Evolutionary conservation across 2,888 invertebrate species (phyloP).

Genomic region (Unio pictorum): DNA sequence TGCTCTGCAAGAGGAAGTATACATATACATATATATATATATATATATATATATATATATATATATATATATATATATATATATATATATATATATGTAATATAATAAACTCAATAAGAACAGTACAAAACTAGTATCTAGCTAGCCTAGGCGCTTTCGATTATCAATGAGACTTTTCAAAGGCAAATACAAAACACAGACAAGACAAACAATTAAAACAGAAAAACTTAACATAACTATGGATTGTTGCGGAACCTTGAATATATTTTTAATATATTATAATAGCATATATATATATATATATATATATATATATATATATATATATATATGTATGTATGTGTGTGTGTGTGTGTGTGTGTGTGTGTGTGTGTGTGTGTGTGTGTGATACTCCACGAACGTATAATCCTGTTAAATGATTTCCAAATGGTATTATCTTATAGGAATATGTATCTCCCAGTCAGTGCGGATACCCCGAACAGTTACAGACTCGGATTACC

Average conservation of each 20-base stretch:
- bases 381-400: not conserved
- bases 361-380: not conserved
- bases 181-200: too few species aligned
- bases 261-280: not conserved
- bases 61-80: constrained; percentile 6
- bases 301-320: too few species aligned
- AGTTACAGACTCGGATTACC: constrained; percentile 76
- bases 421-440: constrained; percentile 17
- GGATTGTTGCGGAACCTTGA: too few species aligned
- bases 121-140: too few species aligned
- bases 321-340: too few species aligned
- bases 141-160: too few species aligned
- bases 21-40: constrained; percentile 24
- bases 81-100: not conserved
- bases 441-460: constrained; percentile 77
- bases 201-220: too few species aligned
- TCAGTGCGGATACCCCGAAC: constrained; percentile 77
- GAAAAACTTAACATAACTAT: too few species aligned
- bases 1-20: not conserved
- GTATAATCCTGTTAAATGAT: not conserved
- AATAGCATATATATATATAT: not conserved
- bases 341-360: too few species aligned
- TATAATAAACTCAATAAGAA: not conserved
- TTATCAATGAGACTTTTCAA: too few species aligned
- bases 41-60: constrained; percentile 26